Base-by-base conservation (phyloP, 2,113 vertebrate genomes). In the Coptodon rendalli region DNA sequence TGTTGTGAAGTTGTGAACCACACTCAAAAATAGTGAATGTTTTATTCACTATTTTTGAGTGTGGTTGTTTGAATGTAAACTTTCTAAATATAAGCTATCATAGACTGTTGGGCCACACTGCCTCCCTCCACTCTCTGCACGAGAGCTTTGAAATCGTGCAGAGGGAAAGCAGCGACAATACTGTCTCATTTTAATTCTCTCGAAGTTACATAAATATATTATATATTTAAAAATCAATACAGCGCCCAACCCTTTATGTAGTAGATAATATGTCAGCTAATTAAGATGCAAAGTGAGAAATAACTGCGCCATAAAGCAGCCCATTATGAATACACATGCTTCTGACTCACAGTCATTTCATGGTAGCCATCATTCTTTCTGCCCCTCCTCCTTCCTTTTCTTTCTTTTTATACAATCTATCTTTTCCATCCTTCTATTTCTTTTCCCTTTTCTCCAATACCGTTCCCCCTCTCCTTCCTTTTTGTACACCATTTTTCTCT, bases 401-500 rank as follows among this genome's bases (percentile, higher is more conserved):
- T 78, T 52, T 43, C 84, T 66, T 79, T 36, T 83, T 22, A 50
- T 68, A 52, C 34, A 43, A 34, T 83, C 52, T 16, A 79, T 34
- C 27, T 45, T 56, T 14, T 71, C 38, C 78, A 17, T 40, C 54
- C 66, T 12, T 3, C 45, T 50, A 34, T 80, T 83, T 45, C 24
- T 76, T 61, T 61, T 34, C 19, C 40, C 19, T 29, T 10, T 63
- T 63, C 71, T 22, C 59, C 50, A 52, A 24, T 16, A 50, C 22
- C 19, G 6, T 53, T 50, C 80, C 7, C 45, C 17, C 78, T 59
- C 82, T 56, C 73, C 29, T 24, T 54, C 31, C 13, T 83, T 24
- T 86, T 29, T 27, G 17, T 9, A n/a, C 6, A 7, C 53, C 14
- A 81, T 89, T 85, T 89, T 80, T 87, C 48, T 87, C 81, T 83